Evolutionary conservation across 2,888 invertebrate species (phyloP).

Genomic region (Leptinotarsa tumamoca): DNA sequence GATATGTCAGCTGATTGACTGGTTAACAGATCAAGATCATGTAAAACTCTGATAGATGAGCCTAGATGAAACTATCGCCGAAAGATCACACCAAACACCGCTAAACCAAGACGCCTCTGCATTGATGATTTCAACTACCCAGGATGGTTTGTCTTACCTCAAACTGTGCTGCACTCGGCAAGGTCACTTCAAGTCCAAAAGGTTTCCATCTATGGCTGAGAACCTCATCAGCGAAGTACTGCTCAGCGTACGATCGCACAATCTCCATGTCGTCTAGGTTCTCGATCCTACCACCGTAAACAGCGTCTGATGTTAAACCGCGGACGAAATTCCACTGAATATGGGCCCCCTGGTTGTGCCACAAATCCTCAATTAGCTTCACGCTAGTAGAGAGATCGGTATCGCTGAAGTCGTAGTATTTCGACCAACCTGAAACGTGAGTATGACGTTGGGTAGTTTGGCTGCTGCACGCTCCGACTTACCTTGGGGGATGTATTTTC

Average conservation of each 20-base stretch:
- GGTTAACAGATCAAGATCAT: too few species aligned
- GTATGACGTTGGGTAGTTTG: neutral
- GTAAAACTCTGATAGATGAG: too few species aligned
- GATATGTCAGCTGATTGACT: neutral
- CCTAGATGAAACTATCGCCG: too few species aligned
- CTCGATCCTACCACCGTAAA: constrained; percentile 89
- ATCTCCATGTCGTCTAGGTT: constrained; percentile 79
- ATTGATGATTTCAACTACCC: too few species aligned
- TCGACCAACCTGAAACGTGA: constrained; percentile 79
- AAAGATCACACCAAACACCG: too few species aligned
- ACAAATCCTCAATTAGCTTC: constrained; percentile 69
- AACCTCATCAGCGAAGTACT: constrained; percentile 72
- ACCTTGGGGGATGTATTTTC: constrained; percentile 90
- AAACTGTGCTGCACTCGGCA: constrained; percentile 70
- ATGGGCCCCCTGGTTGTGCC: constrained; percentile 61
- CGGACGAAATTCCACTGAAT: constrained; percentile 81
- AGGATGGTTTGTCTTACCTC: constrained; percentile 61
- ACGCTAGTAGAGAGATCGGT: constrained; percentile 83
- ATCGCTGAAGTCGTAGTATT: constrained; percentile 88
- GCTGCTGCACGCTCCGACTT: neutral
- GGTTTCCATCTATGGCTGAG: constrained; percentile 73
- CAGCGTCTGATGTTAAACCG: constrained; percentile 81
- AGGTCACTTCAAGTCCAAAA: constrained; percentile 66
- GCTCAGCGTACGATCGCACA: constrained; percentile 75
- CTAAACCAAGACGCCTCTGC: too few species aligned